phyloP scores from a whole-genome alignment of 2,888 invertebrate genomes.

The Pandemis corylana region DNA sequence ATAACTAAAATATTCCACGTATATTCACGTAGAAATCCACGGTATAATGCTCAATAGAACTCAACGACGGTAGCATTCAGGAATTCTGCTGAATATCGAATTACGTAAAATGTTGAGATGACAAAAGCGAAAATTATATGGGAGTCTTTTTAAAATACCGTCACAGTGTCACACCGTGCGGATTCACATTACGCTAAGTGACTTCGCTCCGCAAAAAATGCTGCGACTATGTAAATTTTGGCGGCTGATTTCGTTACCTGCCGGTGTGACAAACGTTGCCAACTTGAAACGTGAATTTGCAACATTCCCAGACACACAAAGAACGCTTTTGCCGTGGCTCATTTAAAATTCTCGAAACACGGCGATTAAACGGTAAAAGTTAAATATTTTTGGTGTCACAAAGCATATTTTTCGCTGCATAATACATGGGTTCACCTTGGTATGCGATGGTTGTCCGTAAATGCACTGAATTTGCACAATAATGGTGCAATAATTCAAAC shows the following conservation, averaged over 20 bases:
- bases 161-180: conserved; percentile 30
- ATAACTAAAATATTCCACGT: conserved; percentile 7
- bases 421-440: conserved; percentile 46
- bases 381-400: conserved; percentile 50
- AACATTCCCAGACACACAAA: conserved; percentile 45
- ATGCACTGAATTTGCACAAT: conserved; percentile 57
- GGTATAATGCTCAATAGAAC: conserved; percentile 7
- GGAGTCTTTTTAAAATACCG: conserved; percentile 17
- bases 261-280: conserved; percentile 28
- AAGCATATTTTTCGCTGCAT: conserved; percentile 44
- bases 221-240: conserved; percentile 19
- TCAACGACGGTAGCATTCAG: conserved; percentile 24
- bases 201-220: conserved; percentile 2
- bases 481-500: conserved; percentile 53
- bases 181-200: conserved; percentile 17
- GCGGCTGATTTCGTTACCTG: neutral
- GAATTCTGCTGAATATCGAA: conserved; percentile 41
- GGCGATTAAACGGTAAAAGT: conserved; percentile 53
- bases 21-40: neutral
- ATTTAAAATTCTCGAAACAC: conserved; percentile 53
- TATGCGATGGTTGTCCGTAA: conserved; percentile 47
- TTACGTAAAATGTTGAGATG: conserved; percentile 45
- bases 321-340: conserved; percentile 47
- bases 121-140: conserved; percentile 44
- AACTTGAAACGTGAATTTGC: conserved; percentile 30